Evolutionary conservation across 2,888 invertebrate genomes (phyloP).

Genomic region (Clanis bilineata): DNA sequence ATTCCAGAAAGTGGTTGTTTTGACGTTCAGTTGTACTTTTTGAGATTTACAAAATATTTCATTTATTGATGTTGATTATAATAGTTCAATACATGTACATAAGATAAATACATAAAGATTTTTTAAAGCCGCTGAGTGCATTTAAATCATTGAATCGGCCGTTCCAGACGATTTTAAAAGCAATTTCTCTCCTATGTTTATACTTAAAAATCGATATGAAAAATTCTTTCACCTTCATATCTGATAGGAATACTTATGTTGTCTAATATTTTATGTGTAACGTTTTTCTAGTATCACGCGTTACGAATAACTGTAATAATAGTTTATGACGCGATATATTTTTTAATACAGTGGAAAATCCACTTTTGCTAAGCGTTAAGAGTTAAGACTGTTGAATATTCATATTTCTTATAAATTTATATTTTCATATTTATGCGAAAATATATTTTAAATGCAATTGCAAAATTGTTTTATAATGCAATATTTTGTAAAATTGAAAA

Average conservation of each 20-base stretch:
- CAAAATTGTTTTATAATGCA: too few species aligned
- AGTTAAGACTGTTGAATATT: too few species aligned
- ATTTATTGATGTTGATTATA: neutral
- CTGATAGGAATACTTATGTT: neutral
- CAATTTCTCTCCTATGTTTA: neutral
- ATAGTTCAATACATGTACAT: neutral
- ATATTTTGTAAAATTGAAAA: too few species aligned
- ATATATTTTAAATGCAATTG: too few species aligned
- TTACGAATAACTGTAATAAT: neutral
- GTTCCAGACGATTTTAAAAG: slow-evolving; percentile 4
- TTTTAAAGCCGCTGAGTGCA: neutral
- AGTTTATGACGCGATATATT: neutral
- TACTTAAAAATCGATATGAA: neutral
- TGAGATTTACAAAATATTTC: neutral
- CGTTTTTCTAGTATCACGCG: neutral
- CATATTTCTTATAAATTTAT: too few species aligned
- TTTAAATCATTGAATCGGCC: slow-evolving; percentile 2
- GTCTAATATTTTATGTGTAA: neutral
- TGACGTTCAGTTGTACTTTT: neutral
- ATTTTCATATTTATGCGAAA: too few species aligned
- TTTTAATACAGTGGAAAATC: neutral
- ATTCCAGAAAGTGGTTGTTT: slow-evolving; percentile 1
- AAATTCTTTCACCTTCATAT: neutral
- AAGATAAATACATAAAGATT: neutral
- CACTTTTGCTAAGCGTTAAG: neutral